Evolutionary conservation across 2,888 invertebrate species (phyloP), one percentile per base, ranked within the genome.

Genomic region (Diaprepes abbreviatus): DNA sequence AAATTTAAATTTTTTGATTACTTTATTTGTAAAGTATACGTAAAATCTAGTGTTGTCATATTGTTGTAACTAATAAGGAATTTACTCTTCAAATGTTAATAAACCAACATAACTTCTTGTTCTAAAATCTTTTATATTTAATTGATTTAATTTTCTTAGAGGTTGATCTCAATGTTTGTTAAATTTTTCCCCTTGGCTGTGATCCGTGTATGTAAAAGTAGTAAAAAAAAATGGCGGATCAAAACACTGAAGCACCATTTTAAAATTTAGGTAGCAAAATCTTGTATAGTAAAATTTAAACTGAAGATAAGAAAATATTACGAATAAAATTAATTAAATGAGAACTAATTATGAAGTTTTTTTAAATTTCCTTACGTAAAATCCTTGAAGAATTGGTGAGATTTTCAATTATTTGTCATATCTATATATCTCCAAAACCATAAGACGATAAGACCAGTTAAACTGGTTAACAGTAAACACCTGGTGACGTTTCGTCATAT

Each of bases 121-220:
- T 48, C 2, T 45, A 45, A 45, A 45, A 21, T n/a, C 9, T 10
- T 6, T 12, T 48, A 24, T 3, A 14, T 6, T 12, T 28, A 50
- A 50, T 28, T 9, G 7, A 12, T 35, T n/a, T 21, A n/a, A 24
- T 45, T 48, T 12, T 14, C 28, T 31, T 16, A 12, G 12, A 24
- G 28, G 48, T 28, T 50, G 48, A 50, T 50, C 48, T 50, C 48
- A 50, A 45, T 16, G 48, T 50, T 50, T 50, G 12, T 50, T 50
- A 50, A 50, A 50, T 16, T 28, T n/a, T 24, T 9, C 48, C 48
- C 48, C 28, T 35, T 50, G 48, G 48, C 48, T 50, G 48, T 50
- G 48, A 50, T 50, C 48, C 48, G 48, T 28, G 28, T 24, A 2
- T 16, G 48, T 50, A 14, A 48, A 7, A 28, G 28, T 50, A 28